Conservation (phyloP, 92 coral and sea anemone species). For the Zoanthus sansibaricus region DNA sequence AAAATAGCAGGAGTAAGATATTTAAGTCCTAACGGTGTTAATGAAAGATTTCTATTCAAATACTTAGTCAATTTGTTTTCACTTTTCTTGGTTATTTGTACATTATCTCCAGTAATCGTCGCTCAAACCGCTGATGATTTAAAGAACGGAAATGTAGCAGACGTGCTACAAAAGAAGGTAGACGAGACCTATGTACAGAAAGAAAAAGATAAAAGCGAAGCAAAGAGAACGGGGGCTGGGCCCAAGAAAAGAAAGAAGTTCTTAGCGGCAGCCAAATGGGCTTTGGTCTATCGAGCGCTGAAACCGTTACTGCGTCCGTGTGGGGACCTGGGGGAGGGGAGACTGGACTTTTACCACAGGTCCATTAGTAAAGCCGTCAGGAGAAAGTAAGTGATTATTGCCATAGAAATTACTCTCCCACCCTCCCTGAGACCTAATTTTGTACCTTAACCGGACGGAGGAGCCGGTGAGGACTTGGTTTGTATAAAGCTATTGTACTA, state of each 20-base stretch:
- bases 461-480: no score
- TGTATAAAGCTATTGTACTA: no score
- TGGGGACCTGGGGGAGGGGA: slow-evolving; percentile 99
- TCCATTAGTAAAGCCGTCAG: slow-evolving; percentile 99
- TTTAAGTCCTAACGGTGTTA: no score
- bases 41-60: no score
- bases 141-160: slow-evolving; percentile 70
- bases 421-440: background rate
- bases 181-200: slow-evolving; percentile 90
- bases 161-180: slow-evolving; percentile 89
- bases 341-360: slow-evolving; percentile 96
- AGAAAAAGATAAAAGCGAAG: slow-evolving; percentile 46
- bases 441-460: no score
- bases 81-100: background rate
- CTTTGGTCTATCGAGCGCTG: slow-evolving; percentile 96
- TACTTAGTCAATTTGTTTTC: no score
- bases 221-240: slow-evolving; percentile 9
- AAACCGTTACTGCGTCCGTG: slow-evolving; percentile 99
- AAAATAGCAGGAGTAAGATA: no score
- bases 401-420: background rate
- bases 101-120: slow-evolving; percentile 35
- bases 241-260: slow-evolving; percentile 66
- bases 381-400: slow-evolving; percentile 74
- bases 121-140: background rate
- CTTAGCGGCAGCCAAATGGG: slow-evolving; percentile 98